These are phyloP conservation scores for Heliocidaris erythrogramma DNA, from an alignment of 35 echinoderm and acorn worm species.

Conservation along the genomic window DNA sequence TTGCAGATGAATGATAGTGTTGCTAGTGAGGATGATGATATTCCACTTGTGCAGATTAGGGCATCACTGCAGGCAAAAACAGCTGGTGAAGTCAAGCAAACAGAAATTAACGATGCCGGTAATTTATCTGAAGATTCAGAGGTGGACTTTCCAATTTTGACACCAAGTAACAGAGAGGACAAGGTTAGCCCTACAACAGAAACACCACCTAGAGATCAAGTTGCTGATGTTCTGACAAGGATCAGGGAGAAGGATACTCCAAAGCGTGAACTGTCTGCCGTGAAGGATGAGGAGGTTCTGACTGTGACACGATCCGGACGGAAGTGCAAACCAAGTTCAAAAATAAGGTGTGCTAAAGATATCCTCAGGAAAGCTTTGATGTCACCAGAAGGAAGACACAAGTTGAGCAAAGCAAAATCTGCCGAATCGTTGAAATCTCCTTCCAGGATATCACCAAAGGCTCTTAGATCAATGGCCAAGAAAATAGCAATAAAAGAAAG, in stretches of 20 bases:
- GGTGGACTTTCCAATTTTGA: slow-evolving; percentile 14
- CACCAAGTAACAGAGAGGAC: not conserved
- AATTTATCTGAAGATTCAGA: slow-evolving; percentile 39
- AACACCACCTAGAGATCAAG: slow-evolving; percentile 8
- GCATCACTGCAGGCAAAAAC: not conserved
- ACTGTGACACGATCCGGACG: slow-evolving; percentile 24
- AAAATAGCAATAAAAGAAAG: not conserved
- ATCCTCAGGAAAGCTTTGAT: slow-evolving; percentile 6
- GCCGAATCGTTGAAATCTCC: not conserved
- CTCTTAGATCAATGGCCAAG: slow-evolving; percentile 3
- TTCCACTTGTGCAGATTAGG: slow-evolving; percentile 21
- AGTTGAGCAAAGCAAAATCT: not conserved
- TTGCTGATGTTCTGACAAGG: not conserved
- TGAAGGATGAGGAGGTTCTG: not conserved
- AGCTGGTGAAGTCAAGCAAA: not conserved
- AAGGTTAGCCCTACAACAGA: slow-evolving; percentile 17
- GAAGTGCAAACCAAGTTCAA: slow-evolving; percentile 23
- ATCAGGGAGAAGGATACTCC: not conserved
- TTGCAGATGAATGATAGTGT: slow-evolving; percentile 13
- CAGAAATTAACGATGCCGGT: not conserved
- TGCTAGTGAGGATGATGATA: slow-evolving; percentile 28
- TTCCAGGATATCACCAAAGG: slow-evolving; percentile 12
- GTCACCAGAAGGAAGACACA: not conserved
- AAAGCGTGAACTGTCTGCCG: not conserved
- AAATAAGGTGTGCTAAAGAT: slow-evolving; percentile 25